Evolutionary conservation across 2,888 invertebrate species (phyloP).

Genomic region (Pachymerium ferrugineum): DNA sequence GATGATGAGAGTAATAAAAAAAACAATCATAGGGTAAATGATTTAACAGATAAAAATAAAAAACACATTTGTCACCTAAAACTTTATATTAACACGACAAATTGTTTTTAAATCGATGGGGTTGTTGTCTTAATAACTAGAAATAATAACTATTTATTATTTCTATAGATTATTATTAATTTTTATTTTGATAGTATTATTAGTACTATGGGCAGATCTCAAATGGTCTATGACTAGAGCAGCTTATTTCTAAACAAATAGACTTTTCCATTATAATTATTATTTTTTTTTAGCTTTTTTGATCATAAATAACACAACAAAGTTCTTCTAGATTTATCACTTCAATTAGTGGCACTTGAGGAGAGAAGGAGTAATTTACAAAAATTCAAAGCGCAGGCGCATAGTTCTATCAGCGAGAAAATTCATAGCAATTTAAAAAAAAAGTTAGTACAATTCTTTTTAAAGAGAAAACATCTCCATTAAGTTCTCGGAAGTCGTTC

Average conservation of each 20-base stretch:
- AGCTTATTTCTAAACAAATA: slow-evolving; percentile 2
- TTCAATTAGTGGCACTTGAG: background rate
- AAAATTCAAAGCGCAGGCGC: background rate
- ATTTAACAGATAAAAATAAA: background rate
- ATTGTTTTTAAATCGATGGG: background rate
- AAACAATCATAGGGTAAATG: background rate
- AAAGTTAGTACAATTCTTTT: too few species aligned
- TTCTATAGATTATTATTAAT: background rate
- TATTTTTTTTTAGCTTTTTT: background rate
- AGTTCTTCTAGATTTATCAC: background rate
- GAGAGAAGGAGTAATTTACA: background rate
- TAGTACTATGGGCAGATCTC: background rate
- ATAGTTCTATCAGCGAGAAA: background rate
- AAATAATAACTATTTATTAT: too few species aligned
- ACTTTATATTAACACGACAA: background rate
- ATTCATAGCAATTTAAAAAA: too few species aligned
- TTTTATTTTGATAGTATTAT: too few species aligned
- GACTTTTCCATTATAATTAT: background rate
- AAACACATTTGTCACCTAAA: background rate
- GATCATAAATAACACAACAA: background rate
- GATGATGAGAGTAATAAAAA: background rate
- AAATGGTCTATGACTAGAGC: background rate
- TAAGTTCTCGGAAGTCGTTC: too few species aligned
- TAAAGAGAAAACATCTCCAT: too few species aligned
- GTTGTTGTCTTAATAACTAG: background rate